Conservation (phyloP, 30 jellyfish, hydroid and myxozoan species). For the Hydra vulgaris region DNA sequence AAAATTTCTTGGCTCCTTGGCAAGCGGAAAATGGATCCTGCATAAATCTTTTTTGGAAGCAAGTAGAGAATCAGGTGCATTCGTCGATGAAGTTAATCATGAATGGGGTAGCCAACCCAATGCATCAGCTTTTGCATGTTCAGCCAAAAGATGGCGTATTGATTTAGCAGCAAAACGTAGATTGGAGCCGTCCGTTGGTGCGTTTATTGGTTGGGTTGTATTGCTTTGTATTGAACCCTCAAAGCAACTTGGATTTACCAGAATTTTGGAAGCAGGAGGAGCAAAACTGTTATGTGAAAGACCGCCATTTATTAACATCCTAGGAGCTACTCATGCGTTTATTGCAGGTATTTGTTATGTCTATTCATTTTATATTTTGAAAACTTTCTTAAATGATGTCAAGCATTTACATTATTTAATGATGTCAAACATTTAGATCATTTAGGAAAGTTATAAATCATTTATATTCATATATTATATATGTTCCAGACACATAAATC, state of each 20-base stretch:
- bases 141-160: conserved; percentile 79
- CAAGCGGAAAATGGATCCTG: conserved; percentile 97
- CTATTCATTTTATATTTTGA: not conserved
- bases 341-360: conserved; percentile 38
- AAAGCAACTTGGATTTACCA: conserved; percentile 60
- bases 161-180: conserved; percentile 36
- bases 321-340: conserved; percentile 82
- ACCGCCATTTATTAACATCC: conserved; percentile 49
- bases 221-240: conserved; percentile 62
- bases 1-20: conserved; percentile 80
- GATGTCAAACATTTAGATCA: no score
- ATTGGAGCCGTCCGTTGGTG: conserved; percentile 32
- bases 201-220: conserved; percentile 81
- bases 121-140: conserved; percentile 46
- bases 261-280: conserved; percentile 87
- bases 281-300: conserved; percentile 47
- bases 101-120: conserved; percentile 90
- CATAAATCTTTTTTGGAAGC: conserved; percentile 90
- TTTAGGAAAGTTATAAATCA: no score
- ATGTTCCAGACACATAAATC: no score
- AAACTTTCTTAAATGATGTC: not conserved
- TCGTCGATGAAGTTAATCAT: conserved; percentile 70
- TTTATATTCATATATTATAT: no score
- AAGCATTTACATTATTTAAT: no score
- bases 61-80: conserved; percentile 66